Percentiles rank a stretch among this genome's conserved stretches.
Evolutionary conservation across 2,113 vertebrate genomes (phyloP).

Genomic region (Silurus glanis): DNA sequence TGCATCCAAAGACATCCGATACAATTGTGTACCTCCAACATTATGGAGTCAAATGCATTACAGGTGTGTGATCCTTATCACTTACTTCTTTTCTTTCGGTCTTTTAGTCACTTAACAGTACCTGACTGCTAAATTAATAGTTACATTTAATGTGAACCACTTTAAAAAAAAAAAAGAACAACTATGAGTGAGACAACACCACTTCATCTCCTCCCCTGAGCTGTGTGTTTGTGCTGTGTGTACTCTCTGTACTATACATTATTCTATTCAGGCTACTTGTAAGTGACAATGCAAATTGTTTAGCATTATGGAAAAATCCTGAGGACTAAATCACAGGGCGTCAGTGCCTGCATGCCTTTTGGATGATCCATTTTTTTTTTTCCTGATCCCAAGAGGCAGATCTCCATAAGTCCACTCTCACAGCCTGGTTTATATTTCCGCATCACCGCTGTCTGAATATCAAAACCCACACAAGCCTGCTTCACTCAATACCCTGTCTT

Average conservation of each 20-base stretch:
- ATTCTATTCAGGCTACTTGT: background rate
- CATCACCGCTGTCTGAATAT: background rate
- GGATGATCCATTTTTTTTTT: constrained; percentile 45
- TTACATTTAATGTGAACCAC: background rate
- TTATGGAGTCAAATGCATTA: no score
- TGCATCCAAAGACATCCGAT: no score
- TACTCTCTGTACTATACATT: no score
- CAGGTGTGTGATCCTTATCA: no score
- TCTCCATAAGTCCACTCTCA: constrained; percentile 41
- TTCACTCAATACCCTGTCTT: background rate
- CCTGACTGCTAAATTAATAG: no score
- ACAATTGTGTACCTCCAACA: no score
- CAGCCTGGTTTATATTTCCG: constrained; percentile 6
- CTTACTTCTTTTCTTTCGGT: no score
- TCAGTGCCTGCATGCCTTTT: constrained; percentile 53
- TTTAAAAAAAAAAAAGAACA: background rate
- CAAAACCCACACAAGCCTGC: constrained; percentile 4
- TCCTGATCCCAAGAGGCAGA: constrained; percentile 44
- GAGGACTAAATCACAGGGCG: background rate
- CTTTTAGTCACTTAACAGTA: no score
- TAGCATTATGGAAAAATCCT: no score
- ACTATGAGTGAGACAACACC: background rate
- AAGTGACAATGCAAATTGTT: background rate
- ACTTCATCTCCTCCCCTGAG: background rate
- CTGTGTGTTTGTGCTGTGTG: background rate